These are phyloP conservation scores for Columbina picui DNA, from an alignment of 2,113 vertebrate genomes.

Conservation along the genomic window DNA sequence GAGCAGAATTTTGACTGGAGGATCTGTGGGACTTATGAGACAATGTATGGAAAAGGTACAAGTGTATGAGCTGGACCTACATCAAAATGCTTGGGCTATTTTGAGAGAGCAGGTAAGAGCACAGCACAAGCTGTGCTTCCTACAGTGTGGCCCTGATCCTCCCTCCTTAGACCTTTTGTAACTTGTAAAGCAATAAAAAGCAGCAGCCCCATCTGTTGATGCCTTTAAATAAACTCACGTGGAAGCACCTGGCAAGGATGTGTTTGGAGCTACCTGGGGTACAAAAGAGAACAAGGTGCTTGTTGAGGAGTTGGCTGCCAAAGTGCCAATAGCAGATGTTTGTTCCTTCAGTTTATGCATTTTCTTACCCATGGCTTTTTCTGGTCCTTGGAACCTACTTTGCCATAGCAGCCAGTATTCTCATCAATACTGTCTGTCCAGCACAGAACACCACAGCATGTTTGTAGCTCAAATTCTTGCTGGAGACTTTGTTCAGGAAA, in stretches of 20 bases:
- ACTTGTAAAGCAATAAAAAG: background rate
- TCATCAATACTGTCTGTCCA: background rate
- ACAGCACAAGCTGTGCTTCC: background rate
- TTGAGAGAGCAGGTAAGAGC: background rate
- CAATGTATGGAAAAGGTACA: constrained; percentile 81
- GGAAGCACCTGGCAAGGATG: background rate
- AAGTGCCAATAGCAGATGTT: background rate
- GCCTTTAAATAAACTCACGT: background rate
- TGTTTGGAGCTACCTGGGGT: background rate
- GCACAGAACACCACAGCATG: constrained; percentile 10
- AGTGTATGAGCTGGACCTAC: background rate
- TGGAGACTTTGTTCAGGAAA: constrained; percentile 52
- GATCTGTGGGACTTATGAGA: constrained; percentile 78
- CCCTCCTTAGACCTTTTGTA: background rate
- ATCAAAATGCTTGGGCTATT: background rate
- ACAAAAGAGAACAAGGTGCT: background rate
- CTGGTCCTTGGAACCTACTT: constrained; percentile 76
- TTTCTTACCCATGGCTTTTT: background rate
- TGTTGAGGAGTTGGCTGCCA: background rate
- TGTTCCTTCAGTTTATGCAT: background rate
- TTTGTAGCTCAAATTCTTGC: constrained; percentile 72
- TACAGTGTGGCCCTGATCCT: background rate
- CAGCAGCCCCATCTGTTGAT: background rate
- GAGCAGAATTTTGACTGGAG: constrained; percentile 84
- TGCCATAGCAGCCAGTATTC: constrained; percentile 75